phyloP scores from a whole-genome alignment of 2,113 vertebrate genomes.

The Peromyscus polionotus region DNA sequence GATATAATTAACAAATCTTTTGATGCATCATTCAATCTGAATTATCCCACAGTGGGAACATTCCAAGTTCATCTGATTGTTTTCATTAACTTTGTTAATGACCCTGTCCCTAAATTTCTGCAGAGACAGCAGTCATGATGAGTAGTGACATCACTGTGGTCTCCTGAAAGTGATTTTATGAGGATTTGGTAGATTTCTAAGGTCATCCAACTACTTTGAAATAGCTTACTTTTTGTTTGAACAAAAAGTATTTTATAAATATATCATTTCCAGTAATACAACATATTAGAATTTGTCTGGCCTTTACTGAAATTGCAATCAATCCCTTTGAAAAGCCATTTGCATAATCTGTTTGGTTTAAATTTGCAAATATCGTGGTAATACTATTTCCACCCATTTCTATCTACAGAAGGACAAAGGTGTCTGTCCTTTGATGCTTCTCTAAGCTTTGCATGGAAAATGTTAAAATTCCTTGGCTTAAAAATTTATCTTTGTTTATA shows the following conservation, averaged over 20 bases:
- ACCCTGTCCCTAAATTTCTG: constrained; percentile 37
- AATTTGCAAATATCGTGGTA: neutral
- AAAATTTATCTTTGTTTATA: neutral
- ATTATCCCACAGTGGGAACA: constrained; percentile 21
- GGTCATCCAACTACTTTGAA: neutral
- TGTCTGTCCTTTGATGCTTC: neutral
- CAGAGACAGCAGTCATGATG: neutral
- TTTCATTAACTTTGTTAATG: constrained; percentile 69
- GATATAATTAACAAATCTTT: constrained; percentile 1
- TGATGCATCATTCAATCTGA: neutral
- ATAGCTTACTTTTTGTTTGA: constrained; percentile 5
- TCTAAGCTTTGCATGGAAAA: constrained; percentile 58
- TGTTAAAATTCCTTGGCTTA: neutral
- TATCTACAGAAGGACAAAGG: neutral
- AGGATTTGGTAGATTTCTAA: neutral
- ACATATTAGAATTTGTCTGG: constrained; percentile 1
- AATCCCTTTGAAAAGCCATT: neutral
- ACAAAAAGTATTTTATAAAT: neutral
- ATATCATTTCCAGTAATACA: neutral
- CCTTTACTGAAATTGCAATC: neutral
- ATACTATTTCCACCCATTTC: neutral
- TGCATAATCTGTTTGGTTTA: neutral
- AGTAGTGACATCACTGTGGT: neutral
- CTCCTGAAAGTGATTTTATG: neutral
- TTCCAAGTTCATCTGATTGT: neutral